These are phyloP conservation scores for Parotocinclus haroldoi DNA, from an alignment of 2,797 vertebrate species.

Conservation along the genomic window DNA sequence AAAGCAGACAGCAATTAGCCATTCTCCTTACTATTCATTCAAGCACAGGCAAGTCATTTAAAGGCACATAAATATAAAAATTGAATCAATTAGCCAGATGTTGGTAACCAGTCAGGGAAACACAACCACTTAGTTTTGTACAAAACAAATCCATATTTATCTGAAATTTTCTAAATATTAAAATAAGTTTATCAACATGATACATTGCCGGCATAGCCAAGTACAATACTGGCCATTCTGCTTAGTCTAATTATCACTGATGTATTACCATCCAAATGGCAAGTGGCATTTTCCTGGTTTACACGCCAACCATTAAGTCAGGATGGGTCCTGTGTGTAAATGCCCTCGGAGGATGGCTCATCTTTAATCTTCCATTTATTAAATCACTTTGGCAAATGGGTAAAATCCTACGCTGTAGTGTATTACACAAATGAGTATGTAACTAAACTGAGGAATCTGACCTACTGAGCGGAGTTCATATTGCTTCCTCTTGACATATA, in stretches of 20 bases:
- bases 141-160: too few relatives aligned
- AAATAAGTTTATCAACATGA: too few relatives aligned
- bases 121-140: too few relatives aligned
- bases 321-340: slow-evolving; percentile 68
- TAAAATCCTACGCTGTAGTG: slow-evolving; percentile 59
- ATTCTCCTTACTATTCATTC: too few relatives aligned
- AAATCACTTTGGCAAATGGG: slow-evolving; percentile 80
- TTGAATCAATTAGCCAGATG: too few relatives aligned
- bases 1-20: too few relatives aligned
- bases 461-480: slow-evolving; percentile 61
- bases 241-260: slow-evolving; percentile 61
- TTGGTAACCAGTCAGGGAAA: too few relatives aligned
- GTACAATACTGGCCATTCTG: slow-evolving; percentile 47
- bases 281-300: slow-evolving; percentile 70
- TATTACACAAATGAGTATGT: slow-evolving; percentile 76
- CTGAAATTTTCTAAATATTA: too few relatives aligned
- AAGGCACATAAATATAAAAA: too few relatives aligned
- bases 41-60: too few relatives aligned
- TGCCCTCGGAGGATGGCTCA: slow-evolving; percentile 66
- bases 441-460: slow-evolving; percentile 77
- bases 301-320: slow-evolving; percentile 64
- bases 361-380: slow-evolving; percentile 79
- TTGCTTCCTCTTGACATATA: slow-evolving; percentile 52
- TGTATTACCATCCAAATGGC: slow-evolving; percentile 64
- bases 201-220: too few relatives aligned